A percentile compares a stretch with the other conserved stretches of the same genome.
phyloP scores from a whole-genome alignment of 2,888 invertebrate species.

The Oligia strigilis region DNA sequence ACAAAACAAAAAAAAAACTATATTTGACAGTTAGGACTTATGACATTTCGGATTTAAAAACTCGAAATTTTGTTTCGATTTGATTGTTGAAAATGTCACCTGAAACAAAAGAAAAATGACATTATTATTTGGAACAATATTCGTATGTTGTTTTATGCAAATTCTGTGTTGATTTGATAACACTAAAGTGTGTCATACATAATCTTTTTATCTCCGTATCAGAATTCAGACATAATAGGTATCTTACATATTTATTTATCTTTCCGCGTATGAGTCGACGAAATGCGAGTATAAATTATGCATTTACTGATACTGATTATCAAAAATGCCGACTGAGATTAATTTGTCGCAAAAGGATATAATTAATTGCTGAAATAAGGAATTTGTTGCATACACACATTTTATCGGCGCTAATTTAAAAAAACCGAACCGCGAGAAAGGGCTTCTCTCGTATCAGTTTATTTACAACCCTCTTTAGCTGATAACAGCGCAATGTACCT shows the following conservation, averaged over 20 bases:
- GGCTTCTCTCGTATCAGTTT: background rate
- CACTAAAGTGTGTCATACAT: conserved; percentile 6
- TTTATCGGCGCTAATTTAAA: background rate
- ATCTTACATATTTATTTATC: conserved; percentile 25
- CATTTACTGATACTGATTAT: background rate
- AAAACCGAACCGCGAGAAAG: too few species aligned
- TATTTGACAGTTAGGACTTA: conserved; percentile 41
- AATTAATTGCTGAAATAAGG: background rate
- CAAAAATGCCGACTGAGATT: background rate
- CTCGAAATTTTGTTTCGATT: conserved; percentile 33
- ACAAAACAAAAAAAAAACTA: conserved; percentile 38
- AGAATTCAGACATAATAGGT: background rate
- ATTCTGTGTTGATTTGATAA: conserved; percentile 21
- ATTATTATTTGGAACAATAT: conserved; percentile 25
- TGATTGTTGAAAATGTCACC: conserved; percentile 51
- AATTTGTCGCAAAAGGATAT: background rate
- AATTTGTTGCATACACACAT: background rate
- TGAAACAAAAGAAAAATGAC: conserved; percentile 67
- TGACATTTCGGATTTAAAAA: conserved; percentile 36
- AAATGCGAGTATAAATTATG: background rate
- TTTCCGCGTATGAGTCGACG: background rate
- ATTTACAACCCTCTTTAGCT: background rate
- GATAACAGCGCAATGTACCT: background rate
- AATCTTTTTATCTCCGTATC: conserved; percentile 31
- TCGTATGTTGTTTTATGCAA: conserved; percentile 13